phyloP scores from a whole-genome alignment of 1,140 invertebrate species.

The Battus philenor region DNA sequence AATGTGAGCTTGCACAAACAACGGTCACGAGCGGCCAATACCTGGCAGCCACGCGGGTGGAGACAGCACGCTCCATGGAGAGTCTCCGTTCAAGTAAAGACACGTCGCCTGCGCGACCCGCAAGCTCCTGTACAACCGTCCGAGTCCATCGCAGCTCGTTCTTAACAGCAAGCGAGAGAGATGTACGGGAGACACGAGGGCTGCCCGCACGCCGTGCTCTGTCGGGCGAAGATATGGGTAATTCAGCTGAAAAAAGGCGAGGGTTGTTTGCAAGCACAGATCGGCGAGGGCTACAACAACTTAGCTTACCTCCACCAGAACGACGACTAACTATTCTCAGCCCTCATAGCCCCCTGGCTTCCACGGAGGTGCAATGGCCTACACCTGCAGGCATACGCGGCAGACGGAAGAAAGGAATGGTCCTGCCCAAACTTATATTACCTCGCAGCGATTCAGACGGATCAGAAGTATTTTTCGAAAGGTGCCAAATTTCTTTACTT shows the following conservation, averaged over 20 bases:
- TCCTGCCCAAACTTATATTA: conserved; percentile 84
- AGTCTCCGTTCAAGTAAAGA: conserved; percentile 78
- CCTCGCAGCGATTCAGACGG: conserved; percentile 82
- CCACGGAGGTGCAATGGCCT: conserved; percentile 78
- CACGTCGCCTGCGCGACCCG: conserved; percentile 60
- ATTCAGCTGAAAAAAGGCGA: conserved; percentile 78
- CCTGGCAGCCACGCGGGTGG: conserved; percentile 77
- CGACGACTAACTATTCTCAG: conserved; percentile 83
- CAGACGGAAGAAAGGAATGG: conserved; percentile 82
- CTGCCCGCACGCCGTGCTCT: conserved; percentile 77
- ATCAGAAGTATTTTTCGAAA: conserved; percentile 78
- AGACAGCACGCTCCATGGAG: conserved; percentile 83
- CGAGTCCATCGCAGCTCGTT: conserved; percentile 74
- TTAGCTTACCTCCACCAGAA: conserved; percentile 81
- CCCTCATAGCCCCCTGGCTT: conserved; percentile 81
- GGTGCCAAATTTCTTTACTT: conserved; percentile 41
- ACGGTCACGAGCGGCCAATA: conserved; percentile 75
- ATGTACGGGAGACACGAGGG: conserved; percentile 79
- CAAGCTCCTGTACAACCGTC: conserved; percentile 68
- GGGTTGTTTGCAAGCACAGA: conserved; percentile 81
- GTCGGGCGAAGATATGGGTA: conserved; percentile 77
- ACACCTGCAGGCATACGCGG: conserved; percentile 79
- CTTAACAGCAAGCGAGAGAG: conserved; percentile 79
- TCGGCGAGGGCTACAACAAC: conserved; percentile 78
- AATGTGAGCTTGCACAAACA: conserved; percentile 77